A percentile compares a stretch with the other conserved stretches of the same genome.
phyloP scores from a whole-genome alignment of 2,888 invertebrate genomes.

The Troides helena region DNA sequence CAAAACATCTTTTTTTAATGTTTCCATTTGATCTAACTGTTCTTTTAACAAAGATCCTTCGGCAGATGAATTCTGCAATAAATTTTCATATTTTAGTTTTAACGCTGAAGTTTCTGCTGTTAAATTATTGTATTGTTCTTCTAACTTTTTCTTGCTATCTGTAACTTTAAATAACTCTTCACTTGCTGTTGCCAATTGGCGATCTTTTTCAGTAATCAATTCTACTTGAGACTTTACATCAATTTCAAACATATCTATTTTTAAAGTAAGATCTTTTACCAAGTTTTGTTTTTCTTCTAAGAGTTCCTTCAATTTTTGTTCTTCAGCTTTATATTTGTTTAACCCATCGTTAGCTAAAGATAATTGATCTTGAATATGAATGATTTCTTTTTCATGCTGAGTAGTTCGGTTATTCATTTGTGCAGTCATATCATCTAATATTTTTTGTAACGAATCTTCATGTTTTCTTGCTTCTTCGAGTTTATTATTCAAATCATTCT shows the following conservation, averaged over 20 bases:
- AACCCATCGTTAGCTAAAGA: conserved; percentile 49
- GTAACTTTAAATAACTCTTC: conserved; percentile 62
- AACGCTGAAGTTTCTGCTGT: conserved; percentile 57
- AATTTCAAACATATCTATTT: conserved; percentile 69
- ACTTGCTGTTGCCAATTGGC: conserved; percentile 63
- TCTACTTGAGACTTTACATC: conserved; percentile 72
- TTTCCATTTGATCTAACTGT: conserved; percentile 61
- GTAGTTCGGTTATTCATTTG: conserved; percentile 68
- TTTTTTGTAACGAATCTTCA: conserved; percentile 72
- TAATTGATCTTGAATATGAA: conserved; percentile 57
- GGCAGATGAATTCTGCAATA: conserved; percentile 63
- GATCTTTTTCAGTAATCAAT: conserved; percentile 71
- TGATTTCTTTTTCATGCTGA: conserved; percentile 63
- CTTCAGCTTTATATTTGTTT: conserved; percentile 54
- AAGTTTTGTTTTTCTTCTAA: conserved; percentile 64
- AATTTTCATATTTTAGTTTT: conserved; percentile 68
- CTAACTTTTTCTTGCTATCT: conserved; percentile 69
- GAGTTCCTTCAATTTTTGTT: conserved; percentile 47
- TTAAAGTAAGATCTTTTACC: conserved; percentile 64
- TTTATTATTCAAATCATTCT: conserved; percentile 73
- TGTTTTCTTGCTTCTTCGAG: conserved; percentile 72
- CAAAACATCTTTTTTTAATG: conserved; percentile 58
- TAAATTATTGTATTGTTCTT: conserved; percentile 68
- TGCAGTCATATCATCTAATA: conserved; percentile 65
- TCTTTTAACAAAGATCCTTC: conserved; percentile 68